Evolutionary conservation across 2,797 vertebrate genomes (phyloP).

Genomic region (Lagocephalus sceleratus): DNA sequence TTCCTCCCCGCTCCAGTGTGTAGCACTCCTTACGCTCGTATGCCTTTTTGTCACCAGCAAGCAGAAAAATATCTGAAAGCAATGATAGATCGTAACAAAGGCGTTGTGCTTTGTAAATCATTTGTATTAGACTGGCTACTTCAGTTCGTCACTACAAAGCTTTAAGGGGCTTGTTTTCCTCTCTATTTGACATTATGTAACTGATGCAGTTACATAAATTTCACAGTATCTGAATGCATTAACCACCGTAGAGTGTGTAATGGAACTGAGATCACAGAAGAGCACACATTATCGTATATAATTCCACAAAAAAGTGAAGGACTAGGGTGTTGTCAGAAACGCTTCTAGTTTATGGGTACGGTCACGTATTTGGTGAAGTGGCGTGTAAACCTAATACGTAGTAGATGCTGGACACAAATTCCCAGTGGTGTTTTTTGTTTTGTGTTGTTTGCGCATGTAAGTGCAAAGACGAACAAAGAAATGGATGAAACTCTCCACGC

Average conservation of each 20-base stretch:
- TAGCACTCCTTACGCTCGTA: constrained; percentile 35
- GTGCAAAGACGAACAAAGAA: too few relatives aligned
- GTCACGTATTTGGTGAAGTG: neutral
- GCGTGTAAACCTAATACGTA: too few relatives aligned
- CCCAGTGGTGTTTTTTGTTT: too few relatives aligned
- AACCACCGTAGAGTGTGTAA: neutral
- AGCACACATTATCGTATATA: constrained; percentile 13
- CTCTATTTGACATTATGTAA: constrained; percentile 24
- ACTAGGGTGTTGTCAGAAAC: neutral
- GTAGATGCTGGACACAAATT: too few relatives aligned
- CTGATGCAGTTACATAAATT: constrained; percentile 11
- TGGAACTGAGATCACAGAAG: constrained; percentile 17
- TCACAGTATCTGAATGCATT: constrained; percentile 10
- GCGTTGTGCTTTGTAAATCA: neutral
- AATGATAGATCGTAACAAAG: constrained; percentile 4
- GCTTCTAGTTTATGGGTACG: neutral
- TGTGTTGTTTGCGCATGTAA: too few relatives aligned
- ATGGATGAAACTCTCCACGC: too few relatives aligned
- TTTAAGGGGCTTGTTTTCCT: neutral
- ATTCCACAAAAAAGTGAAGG: neutral
- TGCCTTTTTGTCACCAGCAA: constrained; percentile 34
- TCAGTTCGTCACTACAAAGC: constrained; percentile 3
- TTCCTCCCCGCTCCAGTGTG: constrained; percentile 44
- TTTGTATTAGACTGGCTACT: constrained; percentile 1
- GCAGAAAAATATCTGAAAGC: constrained; percentile 22